These are phyloP conservation scores for Deroplatys truncata DNA, from an alignment of 2,888 invertebrate species.

Conservation along the genomic window DNA sequence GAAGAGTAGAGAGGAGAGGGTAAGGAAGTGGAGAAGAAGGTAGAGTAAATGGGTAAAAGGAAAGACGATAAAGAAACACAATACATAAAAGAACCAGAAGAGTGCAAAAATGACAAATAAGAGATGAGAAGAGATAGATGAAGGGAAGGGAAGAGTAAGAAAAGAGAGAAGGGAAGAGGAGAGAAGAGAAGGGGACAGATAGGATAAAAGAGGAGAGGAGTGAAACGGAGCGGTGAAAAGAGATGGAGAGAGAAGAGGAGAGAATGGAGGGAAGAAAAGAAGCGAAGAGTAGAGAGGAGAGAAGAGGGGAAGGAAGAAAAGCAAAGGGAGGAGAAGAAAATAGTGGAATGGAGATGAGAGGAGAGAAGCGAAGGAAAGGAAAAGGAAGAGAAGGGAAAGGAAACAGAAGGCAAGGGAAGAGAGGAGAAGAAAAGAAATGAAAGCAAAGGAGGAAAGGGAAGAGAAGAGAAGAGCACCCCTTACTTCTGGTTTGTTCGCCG, in stretches of 20 bases:
- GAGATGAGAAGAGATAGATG: neutral
- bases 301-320: neutral
- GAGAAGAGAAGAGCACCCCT: neutral
- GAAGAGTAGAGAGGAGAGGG: neutral
- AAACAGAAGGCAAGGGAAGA: no score
- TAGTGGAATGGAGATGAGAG: neutral
- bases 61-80: no score
- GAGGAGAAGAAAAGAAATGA: neutral
- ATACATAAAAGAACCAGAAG: no score
- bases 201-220: neutral
- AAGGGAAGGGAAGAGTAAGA: neutral
- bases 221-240: neutral
- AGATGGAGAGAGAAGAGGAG: neutral
- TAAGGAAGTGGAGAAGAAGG: neutral
- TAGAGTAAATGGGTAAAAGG: no score
- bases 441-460: neutral
- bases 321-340: neutral
- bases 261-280: no score
- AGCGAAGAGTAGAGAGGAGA: neutral
- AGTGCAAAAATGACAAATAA: no score
- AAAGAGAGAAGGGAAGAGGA: neutral
- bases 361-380: neutral
- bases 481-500: neutral
- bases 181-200: neutral
- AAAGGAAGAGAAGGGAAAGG: neutral